These are phyloP conservation scores for Trichosurus vulpecula DNA, from an alignment of 2,797 vertebrate genomes.

Conservation along the genomic window DNA sequence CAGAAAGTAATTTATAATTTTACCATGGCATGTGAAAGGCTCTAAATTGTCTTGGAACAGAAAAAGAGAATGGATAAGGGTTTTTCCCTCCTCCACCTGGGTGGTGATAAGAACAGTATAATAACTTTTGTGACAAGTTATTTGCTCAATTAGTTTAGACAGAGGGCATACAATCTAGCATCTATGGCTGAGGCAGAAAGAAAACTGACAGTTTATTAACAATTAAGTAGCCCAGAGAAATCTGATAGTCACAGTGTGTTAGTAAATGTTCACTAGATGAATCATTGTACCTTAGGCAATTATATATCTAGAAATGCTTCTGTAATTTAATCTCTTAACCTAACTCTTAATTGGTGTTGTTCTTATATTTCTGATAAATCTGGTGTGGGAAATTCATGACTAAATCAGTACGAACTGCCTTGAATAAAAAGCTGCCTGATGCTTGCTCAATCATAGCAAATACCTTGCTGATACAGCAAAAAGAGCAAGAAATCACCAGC, in stretches of 20 bases:
- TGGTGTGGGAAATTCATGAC: slow-evolving; percentile 1
- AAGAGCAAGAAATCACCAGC: slow-evolving; percentile 13
- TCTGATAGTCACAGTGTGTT: not conserved
- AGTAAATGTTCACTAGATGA: not conserved
- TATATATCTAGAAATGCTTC: not conserved
- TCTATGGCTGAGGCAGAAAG: not conserved
- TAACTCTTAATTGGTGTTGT: not conserved
- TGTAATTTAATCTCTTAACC: not conserved
- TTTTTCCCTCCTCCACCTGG: not conserved
- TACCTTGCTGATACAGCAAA: not conserved
- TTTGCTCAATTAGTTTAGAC: not conserved
- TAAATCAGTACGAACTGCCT: not conserved
- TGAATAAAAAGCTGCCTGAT: not conserved
- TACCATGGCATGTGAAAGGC: not conserved
- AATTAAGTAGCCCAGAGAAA: not conserved
- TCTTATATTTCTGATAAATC: slow-evolving; percentile 24
- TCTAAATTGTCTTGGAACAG: not conserved
- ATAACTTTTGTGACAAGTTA: not conserved
- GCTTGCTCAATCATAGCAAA: not conserved
- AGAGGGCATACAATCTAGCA: not conserved
- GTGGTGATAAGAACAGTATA: not conserved
- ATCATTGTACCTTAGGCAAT: not conserved
- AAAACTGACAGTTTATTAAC: not conserved
- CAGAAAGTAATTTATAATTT: not conserved
- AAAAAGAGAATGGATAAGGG: not conserved